These are phyloP conservation scores for Galaxea fascicularis DNA, from an alignment of 92 coral and sea anemone genomes.

Conservation along the genomic window DNA sequence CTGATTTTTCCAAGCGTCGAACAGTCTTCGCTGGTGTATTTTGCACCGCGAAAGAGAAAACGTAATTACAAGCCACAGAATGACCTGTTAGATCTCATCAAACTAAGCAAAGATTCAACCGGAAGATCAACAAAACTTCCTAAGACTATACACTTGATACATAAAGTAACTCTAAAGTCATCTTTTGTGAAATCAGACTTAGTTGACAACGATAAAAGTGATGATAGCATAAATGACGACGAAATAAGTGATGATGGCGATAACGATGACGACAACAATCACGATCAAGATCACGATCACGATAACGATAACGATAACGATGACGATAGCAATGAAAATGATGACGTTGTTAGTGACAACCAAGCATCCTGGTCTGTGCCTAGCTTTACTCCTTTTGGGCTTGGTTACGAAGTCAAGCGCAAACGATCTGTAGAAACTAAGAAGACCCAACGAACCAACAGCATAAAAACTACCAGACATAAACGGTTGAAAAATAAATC, in stretches of 20 bases:
- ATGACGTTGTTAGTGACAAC: background rate
- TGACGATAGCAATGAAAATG: slow-evolving; percentile 30
- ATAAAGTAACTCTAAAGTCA: background rate
- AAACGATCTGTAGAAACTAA: slow-evolving; percentile 15
- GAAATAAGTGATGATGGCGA: background rate
- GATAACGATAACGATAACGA: slow-evolving; percentile 31
- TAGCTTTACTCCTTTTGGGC: slow-evolving; percentile 20
- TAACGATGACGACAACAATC: background rate
- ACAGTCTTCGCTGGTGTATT: slow-evolving; percentile 15
- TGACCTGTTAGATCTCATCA: slow-evolving; percentile 9
- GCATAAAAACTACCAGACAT: background rate
- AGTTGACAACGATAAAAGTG: slow-evolving; percentile 20
- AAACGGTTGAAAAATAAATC: background rate
- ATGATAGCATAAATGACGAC: slow-evolving; percentile 6
- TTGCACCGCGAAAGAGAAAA: slow-evolving; percentile 26
- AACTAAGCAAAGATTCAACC: slow-evolving; percentile 3
- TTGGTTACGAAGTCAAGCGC: slow-evolving; percentile 45
- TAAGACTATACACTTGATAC: slow-evolving; percentile 5
- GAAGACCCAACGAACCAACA: background rate
- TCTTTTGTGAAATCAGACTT: background rate
- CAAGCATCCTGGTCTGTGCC: slow-evolving; percentile 23
- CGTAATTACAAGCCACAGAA: background rate
- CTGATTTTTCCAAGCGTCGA: background rate
- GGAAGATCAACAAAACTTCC: slow-evolving; percentile 49
- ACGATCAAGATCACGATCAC: slow-evolving; percentile 7